Conservation (phyloP, 2,797 vertebrate genomes). For the Triplophysa bombifrons region DNA sequence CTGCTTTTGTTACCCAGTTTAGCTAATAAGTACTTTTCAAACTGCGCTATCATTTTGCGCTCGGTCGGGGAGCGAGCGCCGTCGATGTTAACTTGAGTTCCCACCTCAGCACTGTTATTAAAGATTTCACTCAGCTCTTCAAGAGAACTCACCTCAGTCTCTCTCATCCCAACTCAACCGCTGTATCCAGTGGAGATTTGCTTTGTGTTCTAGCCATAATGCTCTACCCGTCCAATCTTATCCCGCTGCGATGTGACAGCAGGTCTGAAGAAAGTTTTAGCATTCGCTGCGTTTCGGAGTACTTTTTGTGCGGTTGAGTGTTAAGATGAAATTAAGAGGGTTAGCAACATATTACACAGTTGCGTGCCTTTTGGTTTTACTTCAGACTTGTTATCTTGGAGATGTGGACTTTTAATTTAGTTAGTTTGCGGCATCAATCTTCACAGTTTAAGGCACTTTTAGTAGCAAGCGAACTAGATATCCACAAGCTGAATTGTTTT, state of each 20-base stretch:
- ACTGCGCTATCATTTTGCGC: constrained; percentile 68
- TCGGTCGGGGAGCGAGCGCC: constrained; percentile 70
- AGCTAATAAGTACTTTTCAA: constrained; percentile 85
- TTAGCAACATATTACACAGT: neutral
- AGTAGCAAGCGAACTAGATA: neutral
- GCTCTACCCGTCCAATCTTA: constrained; percentile 22
- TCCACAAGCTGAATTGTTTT: neutral
- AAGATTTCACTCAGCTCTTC: constrained; percentile 67
- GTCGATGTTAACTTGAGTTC: constrained; percentile 73
- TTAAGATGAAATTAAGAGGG: neutral
- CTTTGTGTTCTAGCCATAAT: constrained; percentile 17
- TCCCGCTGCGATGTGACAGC: constrained; percentile 22
- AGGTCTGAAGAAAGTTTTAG: neutral
- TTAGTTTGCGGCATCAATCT: constrained; percentile 12
- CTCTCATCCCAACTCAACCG: constrained; percentile 10
- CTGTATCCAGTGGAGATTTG: constrained; percentile 7
- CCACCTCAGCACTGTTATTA: constrained; percentile 74
- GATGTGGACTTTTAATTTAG: constrained; percentile 1
- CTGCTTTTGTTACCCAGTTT: constrained; percentile 87
- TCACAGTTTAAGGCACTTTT: neutral
- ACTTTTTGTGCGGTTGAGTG: neutral
- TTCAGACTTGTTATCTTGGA: neutral
- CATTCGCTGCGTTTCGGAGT: neutral
- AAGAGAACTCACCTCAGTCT: constrained; percentile 62
- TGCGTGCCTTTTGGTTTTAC: constrained; percentile 1